Evolutionary conservation across 1,140 invertebrate species (phyloP).

Genomic region (Diachasma alloeum): DNA sequence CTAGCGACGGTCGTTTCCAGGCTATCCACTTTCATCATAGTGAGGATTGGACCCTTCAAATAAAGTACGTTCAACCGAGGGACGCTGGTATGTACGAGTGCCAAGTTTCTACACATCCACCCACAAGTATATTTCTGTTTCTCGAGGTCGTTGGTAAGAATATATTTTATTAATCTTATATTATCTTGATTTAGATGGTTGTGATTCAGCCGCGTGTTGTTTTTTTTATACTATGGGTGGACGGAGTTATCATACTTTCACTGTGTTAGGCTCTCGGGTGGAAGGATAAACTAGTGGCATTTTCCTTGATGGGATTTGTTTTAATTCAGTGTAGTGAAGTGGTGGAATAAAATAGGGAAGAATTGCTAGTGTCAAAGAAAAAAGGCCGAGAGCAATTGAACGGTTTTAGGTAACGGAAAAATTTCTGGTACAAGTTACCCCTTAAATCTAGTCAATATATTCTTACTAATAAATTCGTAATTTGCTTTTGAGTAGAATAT

Average conservation of each 20-base stretch:
- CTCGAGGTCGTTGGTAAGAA: conserved; percentile 85
- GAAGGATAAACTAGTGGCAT: neutral
- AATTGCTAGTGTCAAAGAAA: too few species aligned
- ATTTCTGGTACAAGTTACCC: too few species aligned
- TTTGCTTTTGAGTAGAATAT: too few species aligned
- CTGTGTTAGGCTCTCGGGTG: neutral
- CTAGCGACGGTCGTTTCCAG: conserved; percentile 86
- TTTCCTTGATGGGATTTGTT: neutral
- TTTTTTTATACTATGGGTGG: neutral
- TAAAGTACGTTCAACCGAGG: conserved; percentile 80
- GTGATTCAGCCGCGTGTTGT: neutral
- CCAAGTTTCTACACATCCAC: conserved; percentile 88
- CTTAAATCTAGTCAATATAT: too few species aligned
- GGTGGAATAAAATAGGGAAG: too few species aligned
- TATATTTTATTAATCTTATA: conserved; percentile 30
- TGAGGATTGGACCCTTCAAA: conserved; percentile 88
- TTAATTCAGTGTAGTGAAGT: neutral
- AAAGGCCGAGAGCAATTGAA: too few species aligned
- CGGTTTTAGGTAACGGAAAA: too few species aligned
- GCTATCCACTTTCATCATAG: conserved; percentile 85
- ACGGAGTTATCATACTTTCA: neutral
- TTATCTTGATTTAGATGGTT: conserved; percentile 4
- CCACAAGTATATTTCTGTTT: conserved; percentile 82
- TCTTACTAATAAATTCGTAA: too few species aligned
- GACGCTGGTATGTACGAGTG: conserved; percentile 88